These are phyloP conservation scores for Microctonus brassicae DNA, from an alignment of 2,888 invertebrate genomes.

Conservation along the genomic window DNA sequence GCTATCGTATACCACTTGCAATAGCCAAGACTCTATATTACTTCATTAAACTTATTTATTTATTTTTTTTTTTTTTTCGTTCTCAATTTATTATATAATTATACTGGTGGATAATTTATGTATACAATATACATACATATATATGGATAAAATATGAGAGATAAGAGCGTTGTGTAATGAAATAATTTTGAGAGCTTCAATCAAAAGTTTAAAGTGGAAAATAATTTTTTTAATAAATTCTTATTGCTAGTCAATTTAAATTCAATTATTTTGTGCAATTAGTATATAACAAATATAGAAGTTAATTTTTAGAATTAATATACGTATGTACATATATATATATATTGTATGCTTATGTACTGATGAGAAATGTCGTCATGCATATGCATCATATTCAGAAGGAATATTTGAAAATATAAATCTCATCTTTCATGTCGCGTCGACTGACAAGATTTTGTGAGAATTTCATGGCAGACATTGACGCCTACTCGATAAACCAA, in stretches of 20 bases:
- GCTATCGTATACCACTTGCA: background rate
- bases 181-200: background rate
- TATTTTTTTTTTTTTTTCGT: background rate
- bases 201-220: background rate
- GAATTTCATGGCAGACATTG: constrained; percentile 38
- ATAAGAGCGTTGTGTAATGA: background rate
- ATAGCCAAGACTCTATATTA: background rate
- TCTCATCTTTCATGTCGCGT: constrained; percentile 5
- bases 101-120: background rate
- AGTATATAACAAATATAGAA: background rate
- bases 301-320: background rate
- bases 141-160: too few relatives aligned
- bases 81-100: background rate
- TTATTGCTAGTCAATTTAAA: background rate
- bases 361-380: background rate
- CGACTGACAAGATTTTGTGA: constrained; percentile 8
- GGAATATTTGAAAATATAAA: constrained; percentile 13
- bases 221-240: background rate
- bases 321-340: background rate
- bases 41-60: background rate
- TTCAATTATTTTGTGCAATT: background rate
- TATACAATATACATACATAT: too few relatives aligned
- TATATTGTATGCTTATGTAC: background rate
- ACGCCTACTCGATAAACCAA: constrained; percentile 49
- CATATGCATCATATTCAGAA: background rate